Percentiles rank a stretch among this genome's conserved stretches.
These are phyloP conservation scores for Tor tambroides DNA, from an alignment of 2,113 vertebrate species.

Conservation along the genomic window DNA sequence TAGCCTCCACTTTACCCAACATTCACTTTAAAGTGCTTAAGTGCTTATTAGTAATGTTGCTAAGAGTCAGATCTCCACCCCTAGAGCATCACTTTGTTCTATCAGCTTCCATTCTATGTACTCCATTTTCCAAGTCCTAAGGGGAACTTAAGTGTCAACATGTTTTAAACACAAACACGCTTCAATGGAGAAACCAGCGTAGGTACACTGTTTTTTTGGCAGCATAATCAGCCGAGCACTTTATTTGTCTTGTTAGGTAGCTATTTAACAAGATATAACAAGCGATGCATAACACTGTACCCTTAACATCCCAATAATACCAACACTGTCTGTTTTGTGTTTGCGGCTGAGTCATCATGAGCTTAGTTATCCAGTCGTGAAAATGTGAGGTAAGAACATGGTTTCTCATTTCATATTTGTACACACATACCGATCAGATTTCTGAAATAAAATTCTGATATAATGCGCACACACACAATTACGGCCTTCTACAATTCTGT, in stretches of 20 bases:
- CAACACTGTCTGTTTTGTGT: not conserved
- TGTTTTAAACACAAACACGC: conserved; percentile 23
- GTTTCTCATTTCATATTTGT: not conserved
- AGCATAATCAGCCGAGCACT: not conserved
- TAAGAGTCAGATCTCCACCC: conserved; percentile 11
- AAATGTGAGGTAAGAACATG: not conserved
- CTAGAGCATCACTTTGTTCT: conserved; percentile 18
- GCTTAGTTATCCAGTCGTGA: not conserved
- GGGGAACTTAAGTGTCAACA: conserved; percentile 18
- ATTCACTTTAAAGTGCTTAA: conserved; percentile 15
- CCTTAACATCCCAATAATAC: not conserved
- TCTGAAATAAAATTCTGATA: not conserved
- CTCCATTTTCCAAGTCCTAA: conserved; percentile 10
- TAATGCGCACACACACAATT: no score
- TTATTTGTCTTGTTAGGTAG: conserved; percentile 24
- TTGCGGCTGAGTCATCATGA: not conserved
- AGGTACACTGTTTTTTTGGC: not conserved
- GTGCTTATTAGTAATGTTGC: conserved; percentile 29
- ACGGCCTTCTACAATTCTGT: not conserved
- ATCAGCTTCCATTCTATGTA: not conserved
- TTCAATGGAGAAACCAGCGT: not conserved
- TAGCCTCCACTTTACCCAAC: conserved; percentile 5
- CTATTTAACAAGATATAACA: conserved; percentile 1
- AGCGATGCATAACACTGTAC: not conserved
- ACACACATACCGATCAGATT: not conserved